A percentile compares a stretch with the other conserved stretches of the same genome.
phyloP scores from a whole-genome alignment of 2,888 invertebrate genomes.

The Choristoneura rosaceana region DNA sequence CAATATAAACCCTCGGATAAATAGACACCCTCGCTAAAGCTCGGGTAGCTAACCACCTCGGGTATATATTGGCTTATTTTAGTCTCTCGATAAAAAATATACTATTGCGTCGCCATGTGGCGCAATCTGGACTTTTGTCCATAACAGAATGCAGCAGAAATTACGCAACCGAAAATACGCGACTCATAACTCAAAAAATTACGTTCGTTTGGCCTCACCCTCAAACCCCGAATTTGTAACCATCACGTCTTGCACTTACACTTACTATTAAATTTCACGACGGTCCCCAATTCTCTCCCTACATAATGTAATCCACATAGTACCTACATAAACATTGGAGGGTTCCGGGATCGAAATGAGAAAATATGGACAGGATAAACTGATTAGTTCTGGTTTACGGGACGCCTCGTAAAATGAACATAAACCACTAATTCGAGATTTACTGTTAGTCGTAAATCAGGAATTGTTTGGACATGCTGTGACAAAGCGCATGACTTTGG shows the following conservation, averaged over 20 bases:
- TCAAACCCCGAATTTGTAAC: neutral
- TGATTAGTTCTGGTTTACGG: conserved; percentile 75
- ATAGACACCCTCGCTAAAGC: too few relatives aligned
- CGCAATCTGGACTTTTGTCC: too few relatives aligned
- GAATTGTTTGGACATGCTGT: conserved; percentile 64
- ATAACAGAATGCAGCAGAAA: too few relatives aligned
- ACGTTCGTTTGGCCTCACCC: too few relatives aligned
- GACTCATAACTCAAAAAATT: too few relatives aligned
- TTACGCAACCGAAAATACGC: too few relatives aligned
- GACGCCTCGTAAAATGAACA: conserved; percentile 63
- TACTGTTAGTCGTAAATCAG: conserved; percentile 72
- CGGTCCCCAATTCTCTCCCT: conserved; percentile 55
- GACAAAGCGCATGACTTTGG: conserved; percentile 48
- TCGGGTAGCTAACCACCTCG: too few relatives aligned
- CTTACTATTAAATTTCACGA: conserved; percentile 46
- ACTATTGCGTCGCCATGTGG: too few relatives aligned
- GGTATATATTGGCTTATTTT: too few relatives aligned
- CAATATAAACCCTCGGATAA: too few relatives aligned
- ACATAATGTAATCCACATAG: conserved; percentile 53
- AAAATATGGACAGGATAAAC: conserved; percentile 59
- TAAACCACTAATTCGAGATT: conserved; percentile 75
- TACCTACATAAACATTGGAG: conserved; percentile 53
- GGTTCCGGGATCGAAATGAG: conserved; percentile 54
- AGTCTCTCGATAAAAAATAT: too few relatives aligned
- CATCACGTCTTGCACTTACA: conserved; percentile 13